Evolutionary conservation across 2,113 vertebrate genomes (phyloP), one percentile per base, ranked within the genome.

Genomic region (Callopanchax toddi): DNA sequence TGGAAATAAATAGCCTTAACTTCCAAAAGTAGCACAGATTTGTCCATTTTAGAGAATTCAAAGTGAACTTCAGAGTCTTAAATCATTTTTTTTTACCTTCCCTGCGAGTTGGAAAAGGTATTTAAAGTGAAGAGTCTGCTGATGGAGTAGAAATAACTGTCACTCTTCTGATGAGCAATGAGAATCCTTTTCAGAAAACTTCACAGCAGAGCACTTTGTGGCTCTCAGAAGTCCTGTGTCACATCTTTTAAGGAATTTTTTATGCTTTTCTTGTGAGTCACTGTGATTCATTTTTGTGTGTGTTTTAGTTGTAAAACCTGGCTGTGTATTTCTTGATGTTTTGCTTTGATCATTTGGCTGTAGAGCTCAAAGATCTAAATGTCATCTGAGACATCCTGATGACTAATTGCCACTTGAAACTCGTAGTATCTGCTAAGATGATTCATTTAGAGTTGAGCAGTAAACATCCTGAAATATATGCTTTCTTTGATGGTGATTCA

Each of bases 221-320:
- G 26, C 18, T 49, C 22, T 23, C n/a, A 26, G 43, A 34, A 48
- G 6, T 15, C 36, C 36, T 12, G 43, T 21, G 50, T 54, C 60
- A 43, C 40, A 43, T 43, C 20, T 37, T 23, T 45, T 46, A 10
- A 65, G 37, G 55, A 43, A 32, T 37, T 10, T 44, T 8, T 44
- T 32, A 5, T 26, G 61, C 45, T 48, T 16, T 39, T 62, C 9
- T 22, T 32, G 17, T 71, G 61, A 60, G 23, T 72, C 52, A 72
- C 7, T 2, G 21, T 62, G 77, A 71, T 50, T 81, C 42, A 62
- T 44, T 10, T 20, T 43, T 4, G 8, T 43, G 5, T 17, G 6
- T n/a, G 40, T n/a, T 16, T 40, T 15, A 17, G 15, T 40, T n/a
- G 40, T n/a, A 6, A 18, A 20, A 44, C n/a, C 42, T 18, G n/a